A percentile compares a stretch with the other conserved stretches of the same genome.
These are phyloP conservation scores for Blastobasis adustella DNA, from an alignment of 2,888 invertebrate species.

Conservation along the genomic window DNA sequence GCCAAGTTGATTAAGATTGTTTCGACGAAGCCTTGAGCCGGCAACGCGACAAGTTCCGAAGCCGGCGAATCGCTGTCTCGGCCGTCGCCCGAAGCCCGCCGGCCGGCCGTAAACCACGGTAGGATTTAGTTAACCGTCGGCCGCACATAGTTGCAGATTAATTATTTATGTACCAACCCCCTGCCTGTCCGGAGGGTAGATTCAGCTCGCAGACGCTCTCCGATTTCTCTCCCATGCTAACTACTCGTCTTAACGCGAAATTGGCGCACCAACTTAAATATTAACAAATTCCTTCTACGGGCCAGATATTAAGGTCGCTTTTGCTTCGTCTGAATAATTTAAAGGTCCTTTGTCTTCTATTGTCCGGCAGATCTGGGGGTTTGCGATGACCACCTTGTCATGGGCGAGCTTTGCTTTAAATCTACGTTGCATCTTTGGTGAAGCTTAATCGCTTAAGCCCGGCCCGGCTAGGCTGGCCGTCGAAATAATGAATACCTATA, in stretches of 20 bases:
- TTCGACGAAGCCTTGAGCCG: too few species aligned
- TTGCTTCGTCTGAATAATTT: slow-evolving; percentile 65
- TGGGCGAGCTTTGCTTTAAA: slow-evolving; percentile 63
- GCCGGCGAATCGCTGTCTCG: too few species aligned
- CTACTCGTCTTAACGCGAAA: slow-evolving; percentile 68
- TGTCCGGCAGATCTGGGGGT: slow-evolving; percentile 65
- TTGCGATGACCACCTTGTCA: slow-evolving; percentile 74
- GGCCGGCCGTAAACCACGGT: slow-evolving; percentile 43
- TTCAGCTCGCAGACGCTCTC: slow-evolving; percentile 66
- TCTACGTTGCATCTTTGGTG: slow-evolving; percentile 70
- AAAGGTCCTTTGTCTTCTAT: slow-evolving; percentile 67
- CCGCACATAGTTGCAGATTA: slow-evolving; percentile 66
- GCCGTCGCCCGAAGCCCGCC: slow-evolving; percentile 25
- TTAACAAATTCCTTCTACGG: slow-evolving; percentile 57
- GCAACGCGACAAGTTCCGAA: too few species aligned
- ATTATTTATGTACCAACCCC: slow-evolving; percentile 66
- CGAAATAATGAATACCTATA: slow-evolving; percentile 63
- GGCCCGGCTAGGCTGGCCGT: slow-evolving; percentile 31
- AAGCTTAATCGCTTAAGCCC: slow-evolving; percentile 62
- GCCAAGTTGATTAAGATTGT: too few species aligned
- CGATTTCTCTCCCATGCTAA: slow-evolving; percentile 68
- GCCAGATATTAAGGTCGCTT: slow-evolving; percentile 54
- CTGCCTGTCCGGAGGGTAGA: slow-evolving; percentile 49
- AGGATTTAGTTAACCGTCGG: slow-evolving; percentile 61
- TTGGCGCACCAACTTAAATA: slow-evolving; percentile 60